phyloP scores from a whole-genome alignment of 2,888 invertebrate genomes.

The Drosophila gaucha region DNA sequence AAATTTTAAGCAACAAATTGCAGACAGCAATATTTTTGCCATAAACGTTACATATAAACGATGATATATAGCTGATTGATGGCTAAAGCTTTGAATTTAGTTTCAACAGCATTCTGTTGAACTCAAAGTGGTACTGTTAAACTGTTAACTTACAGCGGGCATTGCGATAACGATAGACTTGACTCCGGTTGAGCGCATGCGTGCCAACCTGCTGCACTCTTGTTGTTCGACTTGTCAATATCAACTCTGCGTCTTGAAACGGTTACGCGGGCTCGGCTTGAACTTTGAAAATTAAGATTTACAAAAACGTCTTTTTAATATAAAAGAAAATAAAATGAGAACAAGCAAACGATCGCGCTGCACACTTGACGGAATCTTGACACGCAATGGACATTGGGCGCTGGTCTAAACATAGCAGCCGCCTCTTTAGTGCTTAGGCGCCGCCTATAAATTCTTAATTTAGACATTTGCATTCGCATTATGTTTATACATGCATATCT shows the following conservation, averaged over 20 bases:
- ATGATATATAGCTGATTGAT: not conserved
- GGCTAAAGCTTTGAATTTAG: too few species aligned
- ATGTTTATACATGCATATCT: slow-evolving; percentile 49
- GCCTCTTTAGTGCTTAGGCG: slow-evolving; percentile 54
- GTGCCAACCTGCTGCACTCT: slow-evolving; percentile 45
- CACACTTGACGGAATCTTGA: slow-evolving; percentile 60
- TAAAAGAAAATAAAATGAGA: slow-evolving; percentile 1
- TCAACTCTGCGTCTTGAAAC: slow-evolving; percentile 31
- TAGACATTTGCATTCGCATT: slow-evolving; percentile 63
- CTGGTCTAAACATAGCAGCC: slow-evolving; percentile 50
- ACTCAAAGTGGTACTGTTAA: slow-evolving; percentile 41
- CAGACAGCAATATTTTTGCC: too few species aligned
- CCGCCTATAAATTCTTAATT: slow-evolving; percentile 64
- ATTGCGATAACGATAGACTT: slow-evolving; percentile 33
- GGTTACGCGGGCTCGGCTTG: slow-evolving; percentile 29
- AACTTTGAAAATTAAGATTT: slow-evolving; percentile 11
- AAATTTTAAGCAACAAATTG: not conserved
- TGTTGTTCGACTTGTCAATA: slow-evolving; percentile 1
- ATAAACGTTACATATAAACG: too few species aligned
- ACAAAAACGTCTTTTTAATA: not conserved
- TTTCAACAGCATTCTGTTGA: not conserved
- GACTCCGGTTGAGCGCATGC: slow-evolving; percentile 44
- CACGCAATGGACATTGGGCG: slow-evolving; percentile 51
- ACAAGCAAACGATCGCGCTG: slow-evolving; percentile 21
- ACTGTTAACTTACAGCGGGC: not conserved